Base-by-base conservation (phyloP, 1,140 invertebrate genomes). In the Leptonema lineaticorne region DNA sequence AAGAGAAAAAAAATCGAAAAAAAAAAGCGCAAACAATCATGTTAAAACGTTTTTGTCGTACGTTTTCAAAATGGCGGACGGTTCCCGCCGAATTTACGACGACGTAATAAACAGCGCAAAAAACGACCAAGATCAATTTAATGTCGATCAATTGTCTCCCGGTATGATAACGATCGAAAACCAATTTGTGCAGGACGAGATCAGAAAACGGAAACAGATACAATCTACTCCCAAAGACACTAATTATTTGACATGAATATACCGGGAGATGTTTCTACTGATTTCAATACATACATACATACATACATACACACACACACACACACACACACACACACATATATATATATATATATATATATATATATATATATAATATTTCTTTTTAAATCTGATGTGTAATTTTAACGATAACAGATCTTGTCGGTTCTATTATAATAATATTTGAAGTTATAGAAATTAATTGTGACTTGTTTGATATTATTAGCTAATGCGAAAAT, bases 41-140 rank as follows among this genome's bases (percentile, higher is more conserved):
- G 56, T 58, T 26, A 28, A 58, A 20, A 53, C 22, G n/a, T 53
- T 26, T 37, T 18, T 20, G 6, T 58, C 14, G 26, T 7, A 22
- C 56, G 26, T 29, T 56, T 58, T 58, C 29, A 58, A 58, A 58
- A 58, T 28, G 24, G n/a, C 27, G 9, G 26, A 58, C 37, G 37
- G 11, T 9, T 11, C 16, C 37, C n/a, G n/a, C n/a, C n/a, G n/a
- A n/a, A n/a, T n/a, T n/a, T n/a, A n/a, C n/a, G n/a, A n/a, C n/a
- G n/a, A n/a, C n/a, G n/a, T 53, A 20, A 53, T 2, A 22, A 26
- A 18, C 48, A 3, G 11, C 22, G n/a, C 28, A 59, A 11, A 59
- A 59, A 33, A 14, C n/a, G 16, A 33, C 8, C n/a, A n/a, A 59
- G 24, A 16, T 26, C 50, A 11, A 26, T 53, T 24, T 8, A 53